Percentiles rank a stretch among this genome's conserved stretches.
phyloP scores from a whole-genome alignment of 2,888 invertebrate species.

The Mythimna impura region DNA sequence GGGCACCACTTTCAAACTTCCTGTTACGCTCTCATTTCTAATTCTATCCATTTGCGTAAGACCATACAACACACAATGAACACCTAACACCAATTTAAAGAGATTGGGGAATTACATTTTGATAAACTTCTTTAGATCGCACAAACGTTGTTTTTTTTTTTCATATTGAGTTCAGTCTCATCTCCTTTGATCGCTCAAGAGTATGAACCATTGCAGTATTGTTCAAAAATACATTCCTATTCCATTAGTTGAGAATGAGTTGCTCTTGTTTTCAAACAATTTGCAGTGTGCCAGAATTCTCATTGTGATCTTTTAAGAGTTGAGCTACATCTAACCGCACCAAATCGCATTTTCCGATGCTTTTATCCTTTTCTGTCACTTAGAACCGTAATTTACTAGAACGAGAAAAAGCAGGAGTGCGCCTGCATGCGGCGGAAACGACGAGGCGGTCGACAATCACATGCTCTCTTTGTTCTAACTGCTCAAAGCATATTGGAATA shows the following conservation, averaged over 20 bases:
- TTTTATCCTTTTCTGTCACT: too few relatives aligned
- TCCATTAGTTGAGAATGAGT: slow-evolving; percentile 13
- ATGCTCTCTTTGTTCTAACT: not conserved
- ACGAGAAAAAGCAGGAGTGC: too few relatives aligned
- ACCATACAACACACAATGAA: not conserved
- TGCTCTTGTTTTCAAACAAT: slow-evolving; percentile 3
- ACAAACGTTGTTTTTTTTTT: not conserved
- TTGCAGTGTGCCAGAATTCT: not conserved
- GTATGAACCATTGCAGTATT: slow-evolving; percentile 13
- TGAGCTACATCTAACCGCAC: not conserved
- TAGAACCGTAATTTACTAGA: too few relatives aligned
- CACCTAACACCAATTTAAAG: not conserved
- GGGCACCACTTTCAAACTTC: not conserved
- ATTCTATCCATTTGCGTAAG: slow-evolving; percentile 1
- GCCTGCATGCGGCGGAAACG: too few relatives aligned
- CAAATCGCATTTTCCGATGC: too few relatives aligned
- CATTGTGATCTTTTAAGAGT: not conserved
- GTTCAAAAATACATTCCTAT: slow-evolving; percentile 8
- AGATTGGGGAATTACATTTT: not conserved
- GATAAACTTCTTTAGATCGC: not conserved
- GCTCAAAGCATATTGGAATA: not conserved
- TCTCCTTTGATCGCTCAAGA: slow-evolving; percentile 8
- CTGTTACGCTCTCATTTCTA: not conserved
- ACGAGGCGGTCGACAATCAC: too few relatives aligned
- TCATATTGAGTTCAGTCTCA: not conserved